These are phyloP conservation scores for Marmota monax DNA, from an alignment of 2,113 vertebrate genomes.

Conservation along the genomic window DNA sequence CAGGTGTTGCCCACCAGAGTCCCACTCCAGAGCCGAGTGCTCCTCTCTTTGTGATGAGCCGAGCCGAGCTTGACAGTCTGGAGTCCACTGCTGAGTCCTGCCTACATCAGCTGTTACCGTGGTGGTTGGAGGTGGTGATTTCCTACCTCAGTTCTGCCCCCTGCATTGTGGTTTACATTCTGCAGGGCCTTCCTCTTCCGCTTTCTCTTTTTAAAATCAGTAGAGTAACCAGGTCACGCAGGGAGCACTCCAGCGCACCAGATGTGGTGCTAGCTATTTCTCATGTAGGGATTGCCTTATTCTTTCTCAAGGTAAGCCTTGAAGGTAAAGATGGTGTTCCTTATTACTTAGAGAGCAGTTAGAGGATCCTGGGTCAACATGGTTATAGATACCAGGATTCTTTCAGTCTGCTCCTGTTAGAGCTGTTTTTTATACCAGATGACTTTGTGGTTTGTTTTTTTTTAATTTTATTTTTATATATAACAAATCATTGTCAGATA, in stretches of 20 bases:
- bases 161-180: neutral
- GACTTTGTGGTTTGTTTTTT: neutral
- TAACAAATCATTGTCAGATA: neutral
- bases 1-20: too few relatives aligned
- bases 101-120: neutral
- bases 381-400: neutral
- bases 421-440: neutral
- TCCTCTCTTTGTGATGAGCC: too few relatives aligned
- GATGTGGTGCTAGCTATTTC: rapidly evolving
- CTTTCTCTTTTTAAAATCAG: too few relatives aligned
- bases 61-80: too few relatives aligned
- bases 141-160: neutral
- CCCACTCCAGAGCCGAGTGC: too few relatives aligned
- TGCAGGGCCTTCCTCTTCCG: too few relatives aligned
- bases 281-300: neutral
- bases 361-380: neutral
- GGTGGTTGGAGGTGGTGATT: neutral
- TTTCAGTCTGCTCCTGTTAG: neutral
- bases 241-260: rapidly evolving
- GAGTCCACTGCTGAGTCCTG: neutral
- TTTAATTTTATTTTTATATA: neutral
- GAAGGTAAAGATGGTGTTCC: neutral
- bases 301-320: neutral
- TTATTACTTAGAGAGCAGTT: neutral
- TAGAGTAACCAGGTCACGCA: rapidly evolving